Evolutionary conservation across 1,140 invertebrate genomes (phyloP), one percentile per base, ranked within the genome.

Genomic region (Oryctes rhinoceros): DNA sequence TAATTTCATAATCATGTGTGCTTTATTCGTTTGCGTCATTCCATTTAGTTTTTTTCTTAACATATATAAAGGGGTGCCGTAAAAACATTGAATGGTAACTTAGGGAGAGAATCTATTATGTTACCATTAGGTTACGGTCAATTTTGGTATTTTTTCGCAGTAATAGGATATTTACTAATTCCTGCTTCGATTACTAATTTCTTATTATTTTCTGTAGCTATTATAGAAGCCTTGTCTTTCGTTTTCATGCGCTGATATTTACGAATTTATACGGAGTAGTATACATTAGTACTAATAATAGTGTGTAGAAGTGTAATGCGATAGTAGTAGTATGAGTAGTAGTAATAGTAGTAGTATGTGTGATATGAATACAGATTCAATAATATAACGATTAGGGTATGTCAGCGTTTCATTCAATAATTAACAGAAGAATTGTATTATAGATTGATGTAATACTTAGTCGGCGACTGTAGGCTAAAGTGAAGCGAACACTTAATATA

Each of bases 401-500:
- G 15, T 59, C n/a, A 53, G n/a, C 39, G 24, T 53, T 53, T 53
- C 11, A n/a, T 59, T 59, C 6, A 59, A 59, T n/a, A 59, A 59
- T 59, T 59, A 18, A 59, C 2, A 82, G 83, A 83, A 83, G 82
- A 83, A 84, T 84, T 80, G 82, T 84, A 85, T 84, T 59, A 71
- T 71, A 71, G 65, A 71, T 71, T 71, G 53, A n/a, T 59, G 53
- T 18, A 59, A 18, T 59, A 59, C 18, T 37, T 81, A 83, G 81
- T 84, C 81, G 83, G 84, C 84, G 81, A 84, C 82, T 85, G 84
- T 82, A 82, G 84, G 83, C 84, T 85, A 85, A 84, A 24, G 83
- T 84, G 81, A 85, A 85, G 84, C 84, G 81, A 82, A 85, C 84
- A 85, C 84, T 85, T 84, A 85, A 71, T 71, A 71, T 82, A 85